phyloP scores from a whole-genome alignment of 2,113 vertebrate genomes.

The Solea solea region DNA sequence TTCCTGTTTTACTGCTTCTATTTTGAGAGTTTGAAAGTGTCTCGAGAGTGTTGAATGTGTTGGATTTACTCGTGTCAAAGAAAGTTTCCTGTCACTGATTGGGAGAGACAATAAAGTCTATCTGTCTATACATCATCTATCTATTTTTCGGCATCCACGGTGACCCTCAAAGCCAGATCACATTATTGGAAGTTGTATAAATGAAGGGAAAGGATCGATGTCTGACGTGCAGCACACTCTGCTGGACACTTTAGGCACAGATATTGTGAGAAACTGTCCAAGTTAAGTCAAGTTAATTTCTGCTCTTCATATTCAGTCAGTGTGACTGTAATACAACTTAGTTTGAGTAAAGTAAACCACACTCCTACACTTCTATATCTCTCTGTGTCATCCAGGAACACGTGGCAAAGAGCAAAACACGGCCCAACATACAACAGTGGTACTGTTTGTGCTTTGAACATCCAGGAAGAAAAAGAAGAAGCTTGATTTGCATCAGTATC shows the following conservation, averaged over 20 bases:
- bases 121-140: no score
- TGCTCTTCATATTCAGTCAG: background rate
- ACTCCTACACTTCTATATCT: no score
- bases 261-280: background rate
- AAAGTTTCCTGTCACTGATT: no score
- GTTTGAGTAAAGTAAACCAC: background rate
- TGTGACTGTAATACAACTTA: background rate
- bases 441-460: conserved; percentile 24
- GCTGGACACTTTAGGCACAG: conserved; percentile 16
- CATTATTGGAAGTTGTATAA: no score
- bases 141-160: no score
- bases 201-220: background rate
- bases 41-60: no score
- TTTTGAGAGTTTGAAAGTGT: no score
- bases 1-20: no score
- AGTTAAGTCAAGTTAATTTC: background rate
- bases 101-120: no score
- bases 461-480: conserved; percentile 12
- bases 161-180: no score
- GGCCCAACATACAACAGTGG: conserved; percentile 18
- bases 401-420: background rate
- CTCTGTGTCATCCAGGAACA: no score
- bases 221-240: conserved; percentile 58
- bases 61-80: no score
- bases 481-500: conserved; percentile 71